A percentile compares a stretch with the other conserved stretches of the same genome.
phyloP scores from a whole-genome alignment of 35 echinoderm and acorn worm genomes.

The Anneissia japonica region DNA sequence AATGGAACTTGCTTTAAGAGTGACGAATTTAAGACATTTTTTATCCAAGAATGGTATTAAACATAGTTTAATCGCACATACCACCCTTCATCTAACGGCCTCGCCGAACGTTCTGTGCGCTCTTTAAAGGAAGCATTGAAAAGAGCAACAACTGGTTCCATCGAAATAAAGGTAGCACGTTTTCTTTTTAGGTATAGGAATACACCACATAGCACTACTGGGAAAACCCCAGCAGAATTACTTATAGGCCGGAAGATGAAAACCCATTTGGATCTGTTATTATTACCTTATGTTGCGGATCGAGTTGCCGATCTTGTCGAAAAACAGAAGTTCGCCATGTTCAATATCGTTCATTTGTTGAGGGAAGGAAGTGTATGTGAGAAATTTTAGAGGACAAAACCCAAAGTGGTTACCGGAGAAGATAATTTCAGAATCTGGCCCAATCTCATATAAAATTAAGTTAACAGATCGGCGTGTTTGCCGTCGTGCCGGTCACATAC shows the following conservation, averaged over 20 bases:
- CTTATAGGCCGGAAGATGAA: neutral
- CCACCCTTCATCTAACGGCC: constrained; percentile 55
- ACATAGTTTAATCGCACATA: constrained; percentile 24
- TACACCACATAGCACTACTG: constrained; percentile 17
- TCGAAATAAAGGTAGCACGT: constrained; percentile 16
- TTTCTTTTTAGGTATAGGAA: constrained; percentile 38
- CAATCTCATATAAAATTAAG: neutral
- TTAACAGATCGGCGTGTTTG: neutral
- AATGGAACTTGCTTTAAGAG: constrained; percentile 54
- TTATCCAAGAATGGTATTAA: constrained; percentile 43
- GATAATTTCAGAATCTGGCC: neutral
- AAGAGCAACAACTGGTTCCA: neutral
- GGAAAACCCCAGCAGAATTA: constrained; percentile 4
- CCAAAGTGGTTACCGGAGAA: neutral
- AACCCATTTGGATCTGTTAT: constrained; percentile 6
- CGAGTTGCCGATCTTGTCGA: neutral
- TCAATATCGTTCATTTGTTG: neutral
- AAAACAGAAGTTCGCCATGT: constrained; percentile 11
- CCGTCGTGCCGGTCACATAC: neutral
- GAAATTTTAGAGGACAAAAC: constrained; percentile 8
- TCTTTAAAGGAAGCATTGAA: constrained; percentile 2
- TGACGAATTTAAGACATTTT: constrained; percentile 49
- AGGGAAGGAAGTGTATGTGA: constrained; percentile 15
- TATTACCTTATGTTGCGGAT: constrained; percentile 2
- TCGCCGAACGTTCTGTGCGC: neutral